A percentile compares a stretch with the other conserved stretches of the same genome.
phyloP scores from a whole-genome alignment of 2,888 invertebrate species.

The Ceriagrion tenellum region DNA sequence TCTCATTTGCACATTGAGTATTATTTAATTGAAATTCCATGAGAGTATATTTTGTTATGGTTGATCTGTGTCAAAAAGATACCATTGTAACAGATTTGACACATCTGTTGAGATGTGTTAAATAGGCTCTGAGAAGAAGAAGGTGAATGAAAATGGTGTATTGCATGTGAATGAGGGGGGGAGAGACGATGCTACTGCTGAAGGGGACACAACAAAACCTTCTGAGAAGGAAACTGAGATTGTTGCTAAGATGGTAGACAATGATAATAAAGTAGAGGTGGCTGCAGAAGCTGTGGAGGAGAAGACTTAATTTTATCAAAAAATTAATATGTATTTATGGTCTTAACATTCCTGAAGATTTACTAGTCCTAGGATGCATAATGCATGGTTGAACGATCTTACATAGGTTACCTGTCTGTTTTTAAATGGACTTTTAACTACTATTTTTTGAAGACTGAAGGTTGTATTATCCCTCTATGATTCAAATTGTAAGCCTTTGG shows the following conservation, averaged over 20 bases:
- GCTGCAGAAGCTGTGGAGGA: not conserved
- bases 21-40: no score
- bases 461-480: constrained; percentile 60
- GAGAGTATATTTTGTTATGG: no score
- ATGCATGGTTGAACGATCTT: constrained; percentile 56
- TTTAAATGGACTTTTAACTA: constrained; percentile 63
- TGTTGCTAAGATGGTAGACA: constrained; percentile 48
- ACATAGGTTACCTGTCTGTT: constrained; percentile 45
- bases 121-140: constrained; percentile 45
- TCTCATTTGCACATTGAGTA: no score
- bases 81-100: no score
- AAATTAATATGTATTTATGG: no score
- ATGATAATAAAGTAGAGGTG: not conserved
- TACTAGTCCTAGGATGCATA: constrained; percentile 64
- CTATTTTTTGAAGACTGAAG: constrained; percentile 64
- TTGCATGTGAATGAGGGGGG: constrained; percentile 21
- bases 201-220: not conserved
- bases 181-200: not conserved
- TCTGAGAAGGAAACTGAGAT: constrained; percentile 32
- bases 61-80: no score
- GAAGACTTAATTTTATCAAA: constrained; percentile 52
- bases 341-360: constrained; percentile 45
- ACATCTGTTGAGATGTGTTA: no score
- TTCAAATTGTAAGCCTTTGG: constrained; percentile 45
- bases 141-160: constrained; percentile 64